Percentiles rank a stretch among this genome's conserved stretches.
These are phyloP conservation scores for Scyliorhinus canicula DNA, from an alignment of 2,797 vertebrate species.

Conservation along the genomic window DNA sequence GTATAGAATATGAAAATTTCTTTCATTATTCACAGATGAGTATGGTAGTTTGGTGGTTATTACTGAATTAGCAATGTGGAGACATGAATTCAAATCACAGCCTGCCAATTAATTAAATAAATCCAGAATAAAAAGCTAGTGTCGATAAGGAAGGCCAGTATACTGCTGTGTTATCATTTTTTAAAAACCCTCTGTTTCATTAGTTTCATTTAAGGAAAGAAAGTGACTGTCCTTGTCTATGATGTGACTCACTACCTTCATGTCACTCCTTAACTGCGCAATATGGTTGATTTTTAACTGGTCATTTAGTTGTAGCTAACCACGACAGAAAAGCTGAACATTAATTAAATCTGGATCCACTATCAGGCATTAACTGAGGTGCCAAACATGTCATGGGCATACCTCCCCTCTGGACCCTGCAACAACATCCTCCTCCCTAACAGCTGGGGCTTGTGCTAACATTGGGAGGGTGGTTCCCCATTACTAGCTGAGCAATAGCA, in stretches of 20 bases:
- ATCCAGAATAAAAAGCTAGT: not conserved
- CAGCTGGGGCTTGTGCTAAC: no score
- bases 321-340: no score
- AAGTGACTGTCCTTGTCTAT: not conserved
- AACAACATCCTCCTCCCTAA: no score
- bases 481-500: not conserved
- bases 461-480: no score
- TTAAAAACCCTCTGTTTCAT: not conserved
- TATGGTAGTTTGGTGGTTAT: no score
- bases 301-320: not conserved
- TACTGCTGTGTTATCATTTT: not conserved
- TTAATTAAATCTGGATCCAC: no score
- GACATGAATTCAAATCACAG: not conserved
- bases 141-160: not conserved
- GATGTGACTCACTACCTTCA: not conserved
- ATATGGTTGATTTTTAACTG: not conserved
- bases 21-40: no score
- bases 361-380: no score
- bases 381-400: no score
- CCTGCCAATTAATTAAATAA: not conserved
- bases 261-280: no score
- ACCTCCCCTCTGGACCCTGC: no score
- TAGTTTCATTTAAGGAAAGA: not conserved
- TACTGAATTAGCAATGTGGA: not conserved
- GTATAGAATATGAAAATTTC: no score